Evolutionary conservation across 2,113 vertebrate genomes (phyloP), one percentile per base, ranked within the genome.

Genomic region (Malurus alboscapulatus): DNA sequence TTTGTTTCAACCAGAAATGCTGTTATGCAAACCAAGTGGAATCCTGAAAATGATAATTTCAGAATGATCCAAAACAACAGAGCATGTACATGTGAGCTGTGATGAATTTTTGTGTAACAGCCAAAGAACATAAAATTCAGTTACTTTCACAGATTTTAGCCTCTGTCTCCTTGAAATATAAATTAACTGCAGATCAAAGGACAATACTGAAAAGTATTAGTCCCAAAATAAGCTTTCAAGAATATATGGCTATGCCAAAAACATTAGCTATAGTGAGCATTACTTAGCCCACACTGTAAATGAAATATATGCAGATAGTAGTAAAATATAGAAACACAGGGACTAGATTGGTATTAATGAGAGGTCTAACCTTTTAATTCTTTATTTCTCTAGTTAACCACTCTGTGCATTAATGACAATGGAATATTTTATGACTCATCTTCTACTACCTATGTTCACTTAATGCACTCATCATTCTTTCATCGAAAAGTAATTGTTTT

Each of bases 401-500:
- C 61, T 81, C n/a, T 42, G 4, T n/a, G 59, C 90, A 68, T 54
- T 91, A 94, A 87, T 75, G 93, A 63, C 73, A 86, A 78, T 42
- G 66, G 30, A 93, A 92, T 82, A 91, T 92, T 91, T 92, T 77
- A 89, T 59, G 53, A 89, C 57, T 91, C 73, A 72, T 68, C 34
- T 30, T 66, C 73, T 69, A 77, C 55, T 61, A 50, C 45, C 75
- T 89, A 10, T 47, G 47, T 80, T 93, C 36, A 1, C 72, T 89
- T 92, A 93, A 76, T 87, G 84, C 55, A 90, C 53, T 87, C 58
- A 63, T 81, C 48, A 59, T 90, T 88, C 86, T 93, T 94, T 84
- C 83, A 25, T 88, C 77, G 62, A 74, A 91, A 87, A 27, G 57
- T 71, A 90, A 77, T 81, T 91, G 85, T 95, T 97, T 93, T 94